phyloP scores from a whole-genome alignment of 2,888 invertebrate species.

The Petrophora chlorosata region DNA sequence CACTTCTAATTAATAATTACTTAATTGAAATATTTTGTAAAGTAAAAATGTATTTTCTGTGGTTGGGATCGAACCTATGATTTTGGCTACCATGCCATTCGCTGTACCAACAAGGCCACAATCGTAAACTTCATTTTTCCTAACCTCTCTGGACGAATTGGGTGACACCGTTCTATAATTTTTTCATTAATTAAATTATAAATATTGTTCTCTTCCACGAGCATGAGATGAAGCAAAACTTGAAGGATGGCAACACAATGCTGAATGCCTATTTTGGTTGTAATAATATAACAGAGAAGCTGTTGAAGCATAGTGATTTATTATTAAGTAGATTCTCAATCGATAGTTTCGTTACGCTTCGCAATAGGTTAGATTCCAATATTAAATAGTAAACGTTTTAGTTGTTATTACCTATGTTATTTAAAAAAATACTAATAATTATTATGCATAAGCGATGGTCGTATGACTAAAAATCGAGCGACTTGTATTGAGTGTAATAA shows the following conservation, averaged over 20 bases:
- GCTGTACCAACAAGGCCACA: too few species aligned
- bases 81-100: too few species aligned
- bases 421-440: conserved; percentile 45
- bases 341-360: conserved; percentile 72
- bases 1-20: too few species aligned
- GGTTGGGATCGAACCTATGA: too few species aligned
- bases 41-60: too few species aligned
- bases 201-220: background rate
- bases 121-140: too few species aligned
- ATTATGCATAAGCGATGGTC: conserved; percentile 40
- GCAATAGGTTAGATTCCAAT: conserved; percentile 66
- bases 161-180: too few species aligned
- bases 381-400: conserved; percentile 62
- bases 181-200: background rate
- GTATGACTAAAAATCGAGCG: conserved; percentile 48
- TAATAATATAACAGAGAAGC: conserved; percentile 51
- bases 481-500: conserved; percentile 61
- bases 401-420: conserved; percentile 55
- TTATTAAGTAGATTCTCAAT: conserved; percentile 68
- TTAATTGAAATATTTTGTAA: too few species aligned
- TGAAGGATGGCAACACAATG: conserved; percentile 10
- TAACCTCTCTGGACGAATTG: too few species aligned
- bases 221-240: conserved; percentile 17
- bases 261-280: conserved; percentile 55
- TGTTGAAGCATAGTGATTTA: conserved; percentile 69